phyloP scores from a whole-genome alignment of 2,113 vertebrate species.

The Callospermophilus lateralis region DNA sequence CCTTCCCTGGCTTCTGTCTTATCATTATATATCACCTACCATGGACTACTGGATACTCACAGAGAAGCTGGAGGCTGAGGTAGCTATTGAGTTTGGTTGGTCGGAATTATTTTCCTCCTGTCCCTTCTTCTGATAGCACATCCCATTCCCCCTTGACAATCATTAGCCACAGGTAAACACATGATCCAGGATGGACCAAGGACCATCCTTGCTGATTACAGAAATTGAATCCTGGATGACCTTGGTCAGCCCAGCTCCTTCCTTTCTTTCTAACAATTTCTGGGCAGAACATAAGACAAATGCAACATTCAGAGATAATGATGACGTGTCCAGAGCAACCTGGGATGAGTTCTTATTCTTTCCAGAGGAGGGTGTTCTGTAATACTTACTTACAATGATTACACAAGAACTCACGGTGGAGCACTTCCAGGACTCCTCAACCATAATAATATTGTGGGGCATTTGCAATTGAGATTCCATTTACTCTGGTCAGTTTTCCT shows the following conservation, averaged over 20 bases:
- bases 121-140: neutral
- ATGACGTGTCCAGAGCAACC: neutral
- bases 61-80: neutral
- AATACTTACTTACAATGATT: neutral
- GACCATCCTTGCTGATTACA: neutral
- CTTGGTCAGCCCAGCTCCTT: neutral
- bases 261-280: neutral
- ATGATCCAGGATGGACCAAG: neutral
- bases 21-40: neutral
- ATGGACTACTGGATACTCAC: neutral
- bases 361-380: neutral
- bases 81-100: neutral
- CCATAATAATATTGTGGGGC: neutral
- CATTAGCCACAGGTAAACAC: neutral
- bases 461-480: neutral
- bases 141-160: accelerated
- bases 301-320: neutral
- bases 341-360: neutral
- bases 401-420: neutral
- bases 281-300: neutral
- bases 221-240: neutral
- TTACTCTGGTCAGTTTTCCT: neutral
- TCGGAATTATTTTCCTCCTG: neutral
- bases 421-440: neutral
- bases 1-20: neutral